A percentile compares a stretch with the other conserved stretches of the same genome.
Conservation (phyloP, 37 sponge, comb jelly and placozoan species). For the Diacarnus erythraeanus region DNA sequence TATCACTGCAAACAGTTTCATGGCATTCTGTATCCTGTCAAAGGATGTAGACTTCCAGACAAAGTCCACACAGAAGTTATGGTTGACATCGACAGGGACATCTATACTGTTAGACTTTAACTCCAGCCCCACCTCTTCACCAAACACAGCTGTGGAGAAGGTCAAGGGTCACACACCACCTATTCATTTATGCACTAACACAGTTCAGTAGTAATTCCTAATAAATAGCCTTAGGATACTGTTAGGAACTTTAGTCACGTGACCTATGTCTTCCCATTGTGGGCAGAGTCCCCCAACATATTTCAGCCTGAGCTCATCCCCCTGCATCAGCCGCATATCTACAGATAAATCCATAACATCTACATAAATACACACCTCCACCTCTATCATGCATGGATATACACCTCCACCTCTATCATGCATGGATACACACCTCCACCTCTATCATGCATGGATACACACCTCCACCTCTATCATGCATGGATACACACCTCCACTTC, state of each 20-base stretch:
- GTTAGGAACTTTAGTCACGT: constrained; percentile 90
- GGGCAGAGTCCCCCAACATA: constrained; percentile 42
- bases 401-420: not conserved
- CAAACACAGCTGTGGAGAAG: constrained; percentile 39
- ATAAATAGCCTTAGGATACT: no score
- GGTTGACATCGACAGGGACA: constrained; percentile 65
- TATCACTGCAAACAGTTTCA: constrained; percentile 96
- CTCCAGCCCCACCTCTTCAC: constrained; percentile 94
- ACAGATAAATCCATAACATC: not conserved
- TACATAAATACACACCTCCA: not conserved
- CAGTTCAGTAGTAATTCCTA: not conserved
- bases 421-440: no score
- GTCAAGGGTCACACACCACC: not conserved
- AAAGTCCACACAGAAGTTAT: constrained; percentile 90
- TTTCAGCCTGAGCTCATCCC: constrained; percentile 92
- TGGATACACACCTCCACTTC: no score
- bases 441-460: no score
- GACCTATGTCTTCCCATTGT: constrained; percentile 91
- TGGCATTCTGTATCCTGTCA: constrained; percentile 93
- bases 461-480: no score
- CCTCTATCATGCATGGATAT: not conserved
- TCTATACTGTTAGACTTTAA: constrained; percentile 70
- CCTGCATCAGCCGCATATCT: constrained; percentile 97
- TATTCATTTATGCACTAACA: not conserved
- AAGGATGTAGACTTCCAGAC: constrained; percentile 99